These are phyloP conservation scores for Paracanthobrama guichenoti DNA, from an alignment of 2,113 vertebrate genomes.

Conservation along the genomic window DNA sequence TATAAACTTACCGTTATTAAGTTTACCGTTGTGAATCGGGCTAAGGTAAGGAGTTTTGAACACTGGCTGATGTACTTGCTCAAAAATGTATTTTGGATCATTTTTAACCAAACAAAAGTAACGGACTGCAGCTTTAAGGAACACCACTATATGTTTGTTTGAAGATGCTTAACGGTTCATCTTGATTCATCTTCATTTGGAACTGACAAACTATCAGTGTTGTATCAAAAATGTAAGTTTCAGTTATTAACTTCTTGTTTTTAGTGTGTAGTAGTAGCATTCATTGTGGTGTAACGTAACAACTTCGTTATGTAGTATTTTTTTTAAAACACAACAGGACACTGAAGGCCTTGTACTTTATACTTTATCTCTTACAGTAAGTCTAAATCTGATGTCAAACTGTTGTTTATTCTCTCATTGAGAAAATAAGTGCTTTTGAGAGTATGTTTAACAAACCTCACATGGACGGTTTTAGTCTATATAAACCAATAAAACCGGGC, in stretches of 20 bases:
- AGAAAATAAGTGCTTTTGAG: conserved; percentile 30
- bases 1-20: too few species aligned
- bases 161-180: neutral
- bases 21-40: too few species aligned
- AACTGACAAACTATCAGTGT: neutral
- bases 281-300: neutral
- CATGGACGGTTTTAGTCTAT: conserved; percentile 20
- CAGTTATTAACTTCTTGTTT: neutral
- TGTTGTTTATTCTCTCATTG: neutral
- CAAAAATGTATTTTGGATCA: too few species aligned
- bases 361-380: neutral
- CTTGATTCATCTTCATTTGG: neutral
- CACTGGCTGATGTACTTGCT: too few species aligned
- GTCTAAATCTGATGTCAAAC: neutral
- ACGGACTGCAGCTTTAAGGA: neutral
- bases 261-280: neutral
- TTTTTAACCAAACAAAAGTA: too few species aligned
- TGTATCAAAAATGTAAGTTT: neutral
- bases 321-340: neutral
- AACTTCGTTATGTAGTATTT: neutral
- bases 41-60: too few species aligned
- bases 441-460: conserved; percentile 12
- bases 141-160: neutral
- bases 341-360: neutral
- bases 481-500: neutral